phyloP scores from a whole-genome alignment of 2,113 vertebrate species.

The Phainopepla nitens region DNA sequence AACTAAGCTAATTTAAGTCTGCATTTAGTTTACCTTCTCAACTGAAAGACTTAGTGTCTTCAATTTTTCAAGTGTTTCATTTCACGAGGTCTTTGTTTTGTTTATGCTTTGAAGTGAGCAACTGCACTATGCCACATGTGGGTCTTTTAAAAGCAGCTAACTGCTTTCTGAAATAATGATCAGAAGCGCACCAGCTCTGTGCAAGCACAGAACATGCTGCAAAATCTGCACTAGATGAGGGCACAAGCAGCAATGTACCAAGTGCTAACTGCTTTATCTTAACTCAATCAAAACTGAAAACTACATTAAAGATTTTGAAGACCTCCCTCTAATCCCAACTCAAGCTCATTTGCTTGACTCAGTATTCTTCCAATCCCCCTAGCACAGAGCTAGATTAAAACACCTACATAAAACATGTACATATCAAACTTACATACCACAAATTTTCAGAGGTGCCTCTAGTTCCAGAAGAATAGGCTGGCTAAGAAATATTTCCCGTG shows the following conservation, averaged over 20 bases:
- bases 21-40: background rate
- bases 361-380: background rate
- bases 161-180: background rate
- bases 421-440: slow-evolving; percentile 73
- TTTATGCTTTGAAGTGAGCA: background rate
- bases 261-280: background rate
- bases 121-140: background rate
- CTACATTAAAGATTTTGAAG: background rate
- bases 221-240: background rate
- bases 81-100: background rate
- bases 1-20: background rate
- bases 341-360: background rate
- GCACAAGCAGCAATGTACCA: background rate
- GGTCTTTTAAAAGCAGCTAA: background rate
- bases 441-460: slow-evolving; percentile 93
- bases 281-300: background rate
- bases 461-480: slow-evolving; percentile 94
- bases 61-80: background rate
- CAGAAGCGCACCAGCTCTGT: background rate
- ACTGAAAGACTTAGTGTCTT: background rate
- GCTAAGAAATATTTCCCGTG: slow-evolving; percentile 94
- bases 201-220: background rate
- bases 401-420: background rate
- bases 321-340: background rate
- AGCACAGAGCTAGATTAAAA: background rate